phyloP scores from a whole-genome alignment of 2,888 invertebrate species.

The Timema podura region DNA sequence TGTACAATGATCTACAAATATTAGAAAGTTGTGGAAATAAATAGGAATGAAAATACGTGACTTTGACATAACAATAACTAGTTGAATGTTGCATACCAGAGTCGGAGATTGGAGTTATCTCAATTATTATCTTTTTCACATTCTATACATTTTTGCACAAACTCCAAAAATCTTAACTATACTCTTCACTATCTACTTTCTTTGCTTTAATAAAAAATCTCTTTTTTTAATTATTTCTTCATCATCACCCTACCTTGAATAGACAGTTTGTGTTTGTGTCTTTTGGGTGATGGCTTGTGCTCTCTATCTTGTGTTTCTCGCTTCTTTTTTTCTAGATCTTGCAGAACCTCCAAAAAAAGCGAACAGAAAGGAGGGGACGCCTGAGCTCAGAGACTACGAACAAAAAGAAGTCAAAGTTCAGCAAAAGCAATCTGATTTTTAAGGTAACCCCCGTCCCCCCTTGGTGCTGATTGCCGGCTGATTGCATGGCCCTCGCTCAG shows the following conservation, averaged over 20 bases:
- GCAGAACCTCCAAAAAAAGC: conserved; percentile 99
- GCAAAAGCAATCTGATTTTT: conserved; percentile 97
- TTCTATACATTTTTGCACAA: conserved; percentile 34
- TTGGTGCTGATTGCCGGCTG: conserved; percentile 29
- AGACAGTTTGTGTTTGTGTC: conserved; percentile 23
- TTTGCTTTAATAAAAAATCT: conserved; percentile 17
- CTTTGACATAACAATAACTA: conserved; percentile 8
- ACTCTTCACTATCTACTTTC: conserved; percentile 15
- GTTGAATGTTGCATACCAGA: conserved; percentile 17
- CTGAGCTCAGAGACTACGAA: conserved; percentile 85
- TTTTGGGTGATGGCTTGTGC: conserved; percentile 30
- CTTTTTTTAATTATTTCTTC: conserved; percentile 15
- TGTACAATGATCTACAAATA: no score
- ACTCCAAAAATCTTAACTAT: conserved; percentile 16
- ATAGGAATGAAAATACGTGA: background rate
- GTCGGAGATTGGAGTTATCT: conserved; percentile 43
- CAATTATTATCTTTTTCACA: conserved; percentile 49
- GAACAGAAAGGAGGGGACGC: conserved; percentile 95
- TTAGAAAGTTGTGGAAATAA: no score
- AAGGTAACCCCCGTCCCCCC: conserved; percentile 74
- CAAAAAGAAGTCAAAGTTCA: conserved; percentile 87
- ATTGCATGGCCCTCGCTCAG: conserved; percentile 14
- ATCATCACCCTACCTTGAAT: conserved; percentile 15
- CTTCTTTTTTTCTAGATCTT: conserved; percentile 90
- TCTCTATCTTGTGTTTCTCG: conserved; percentile 70